Base-by-base conservation (phyloP, 2,888 invertebrate species). In the Synergus japonicus region DNA sequence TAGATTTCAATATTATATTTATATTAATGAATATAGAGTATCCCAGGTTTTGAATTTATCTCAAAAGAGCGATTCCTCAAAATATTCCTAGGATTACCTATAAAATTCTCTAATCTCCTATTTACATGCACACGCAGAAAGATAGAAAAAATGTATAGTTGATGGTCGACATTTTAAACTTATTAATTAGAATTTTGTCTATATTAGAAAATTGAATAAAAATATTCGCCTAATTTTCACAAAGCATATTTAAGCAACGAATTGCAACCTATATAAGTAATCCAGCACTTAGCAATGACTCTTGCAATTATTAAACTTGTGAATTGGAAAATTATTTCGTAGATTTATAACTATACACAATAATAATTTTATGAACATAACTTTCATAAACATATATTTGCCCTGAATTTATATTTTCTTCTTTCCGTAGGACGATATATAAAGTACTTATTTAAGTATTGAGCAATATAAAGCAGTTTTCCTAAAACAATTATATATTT, bases 21-120 rank as follows among this genome's bases (percentile, higher is more conserved):
- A 49, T 54, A n/a, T 73, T n/a, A n/a, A 73, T 73, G 46, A 73
- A 73, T 22, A 54, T 13, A 73, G 69, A 37, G 29, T 73, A 9
- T 22, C 15, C 29, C 10, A 73, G 37, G 69, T 49, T 73, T 73
- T 29, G 49, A 13, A 9, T n/a, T 49, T 9, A 73, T 73, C 54
- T 29, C n/a, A 37, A 73, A 73, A 73, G 37, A 54, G 37, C 10
- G 5, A 22, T 15, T n/a, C 37, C 29, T 49, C 15, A 29, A 13
- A 54, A 37, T 8, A 46, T 15, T 37, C 46, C 49, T 73, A 10
- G 29, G n/a, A 49, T n/a, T 15, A 37, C 37, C 54, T 73, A 37
- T 29, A 13, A 15, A 37, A n/a, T 73, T 4, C 1, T 15, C 46
- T 13, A 5, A 18, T 13, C 10, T 44, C 41, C n/a, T 43, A 66